Base-by-base conservation (phyloP, 2,113 vertebrate species). In the Gnathonemus echidnorhynchus region DNA sequence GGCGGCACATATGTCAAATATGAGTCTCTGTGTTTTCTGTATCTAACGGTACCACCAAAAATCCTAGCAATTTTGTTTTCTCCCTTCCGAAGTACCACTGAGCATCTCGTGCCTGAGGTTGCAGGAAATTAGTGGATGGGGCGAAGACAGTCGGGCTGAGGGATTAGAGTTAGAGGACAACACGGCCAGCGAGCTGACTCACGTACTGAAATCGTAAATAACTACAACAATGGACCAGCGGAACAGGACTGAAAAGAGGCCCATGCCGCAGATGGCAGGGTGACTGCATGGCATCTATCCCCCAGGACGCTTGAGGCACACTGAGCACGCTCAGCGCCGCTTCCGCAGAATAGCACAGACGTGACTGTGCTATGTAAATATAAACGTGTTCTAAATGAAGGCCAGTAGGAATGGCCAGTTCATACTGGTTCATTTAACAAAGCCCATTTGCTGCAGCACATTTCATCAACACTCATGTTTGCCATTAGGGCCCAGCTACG, bases 21-120 rank as follows among this genome's bases (percentile, higher is more conserved):
- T 24, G 19, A 90, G 88, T 92, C 92, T 92, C 92, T 94, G 92
- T 94, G 94, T 94, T 96, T 94, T 94, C 90, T 88, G 89, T 90
- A 90, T 90, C 46, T 92, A 90, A 93, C 93, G 62, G 91, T 91
- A 90, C 92, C 91, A 93, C 90, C 88, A 92, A 92, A 91, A 91
- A 87, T 89, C 15, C 10, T 50, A 88, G 46, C 52, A 84, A 90
- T 88, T 77, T 77, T 74, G 77, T 39, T 87, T 85, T n/a, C 58
- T 52, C 49, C 35, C 11, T 77, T 15, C 88, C 42, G 8, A 53
- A 66, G 56, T 88, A 39, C 24, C 50, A 11, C 4, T 46, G 53
- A 88, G 7, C 46, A 58, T 39, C 35, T 42, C 21, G 52, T 88
- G n/a, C 50, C 53, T 58, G 46, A 58, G 52, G 88, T 89, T 46